A percentile compares a stretch with the other conserved stretches of the same genome.
Conservation (phyloP, 2,888 invertebrate genomes). For the Meiosimyza platycephala region DNA sequence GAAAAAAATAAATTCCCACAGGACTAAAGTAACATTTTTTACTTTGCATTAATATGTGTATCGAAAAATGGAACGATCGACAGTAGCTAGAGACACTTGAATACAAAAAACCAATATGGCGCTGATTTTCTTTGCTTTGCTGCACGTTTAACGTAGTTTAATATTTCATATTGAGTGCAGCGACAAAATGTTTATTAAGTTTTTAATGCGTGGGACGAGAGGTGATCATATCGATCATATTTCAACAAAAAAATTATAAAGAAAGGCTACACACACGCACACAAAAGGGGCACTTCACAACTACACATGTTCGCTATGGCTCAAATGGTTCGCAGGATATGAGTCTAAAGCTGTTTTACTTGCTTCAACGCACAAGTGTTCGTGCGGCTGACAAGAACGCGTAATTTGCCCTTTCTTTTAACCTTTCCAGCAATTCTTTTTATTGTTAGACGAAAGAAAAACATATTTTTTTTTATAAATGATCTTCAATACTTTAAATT, state of each 20-base stretch:
- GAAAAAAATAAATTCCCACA: conserved; percentile 17
- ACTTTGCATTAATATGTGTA: neutral
- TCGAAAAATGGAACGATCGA: neutral
- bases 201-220: conserved; percentile 20
- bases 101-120: conserved; percentile 9
- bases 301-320: conserved; percentile 9
- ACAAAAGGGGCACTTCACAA: conserved; percentile 2
- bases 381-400: too few species aligned
- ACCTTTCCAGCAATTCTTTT: too few species aligned
- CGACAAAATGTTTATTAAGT: neutral
- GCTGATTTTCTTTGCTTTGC: neutral
- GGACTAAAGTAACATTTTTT: conserved; percentile 1
- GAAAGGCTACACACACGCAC: neutral
- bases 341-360: conserved; percentile 50
- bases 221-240: conserved; percentile 18
- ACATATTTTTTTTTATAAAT: too few species aligned
- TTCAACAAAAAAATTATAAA: neutral
- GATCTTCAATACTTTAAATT: too few species aligned
- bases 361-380: conserved; percentile 38
- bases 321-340: conserved; percentile 46
- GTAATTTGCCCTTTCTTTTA: too few species aligned
- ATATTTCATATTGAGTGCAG: neutral
- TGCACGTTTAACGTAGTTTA: neutral
- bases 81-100: neutral
- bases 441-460: too few species aligned